These are phyloP conservation scores for Hyppa rectilinea DNA, from an alignment of 2,888 invertebrate species.

Conservation along the genomic window DNA sequence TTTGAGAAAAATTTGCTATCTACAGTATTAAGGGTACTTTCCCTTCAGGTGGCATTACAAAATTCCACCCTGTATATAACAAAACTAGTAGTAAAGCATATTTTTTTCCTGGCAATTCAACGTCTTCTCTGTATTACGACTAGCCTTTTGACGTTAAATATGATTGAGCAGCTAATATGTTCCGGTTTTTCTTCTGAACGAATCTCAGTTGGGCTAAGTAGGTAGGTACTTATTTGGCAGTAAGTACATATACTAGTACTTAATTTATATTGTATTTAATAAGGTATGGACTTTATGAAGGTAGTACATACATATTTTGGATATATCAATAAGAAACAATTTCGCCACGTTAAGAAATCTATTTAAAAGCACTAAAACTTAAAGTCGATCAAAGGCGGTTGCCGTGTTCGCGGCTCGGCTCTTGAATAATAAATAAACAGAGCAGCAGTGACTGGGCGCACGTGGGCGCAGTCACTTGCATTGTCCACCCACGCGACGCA, in stretches of 20 bases:
- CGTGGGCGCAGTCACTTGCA: constrained; percentile 72
- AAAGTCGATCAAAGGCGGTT: constrained; percentile 66
- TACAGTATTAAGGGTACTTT: no score
- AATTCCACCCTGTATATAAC: no score
- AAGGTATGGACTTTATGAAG: background rate
- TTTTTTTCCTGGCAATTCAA: constrained; percentile 2
- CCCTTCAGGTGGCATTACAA: no score
- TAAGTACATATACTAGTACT: no score
- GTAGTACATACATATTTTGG: background rate
- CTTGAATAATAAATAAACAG: constrained; percentile 82
- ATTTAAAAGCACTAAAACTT: constrained; percentile 56
- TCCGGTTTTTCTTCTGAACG: background rate
- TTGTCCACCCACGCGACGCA: constrained; percentile 67
- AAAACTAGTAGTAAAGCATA: background rate
- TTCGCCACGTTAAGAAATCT: constrained; percentile 1
- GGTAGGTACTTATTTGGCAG: background rate
- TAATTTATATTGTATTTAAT: background rate
- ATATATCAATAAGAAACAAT: background rate
- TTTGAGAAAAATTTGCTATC: no score
- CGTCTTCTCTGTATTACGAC: constrained; percentile 8
- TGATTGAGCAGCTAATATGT: constrained; percentile 20
- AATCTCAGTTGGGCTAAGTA: background rate
- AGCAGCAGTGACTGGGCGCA: constrained; percentile 70
- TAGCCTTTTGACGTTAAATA: constrained; percentile 21
- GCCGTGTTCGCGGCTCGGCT: constrained; percentile 66